A percentile compares a stretch with the other conserved stretches of the same genome.
Conservation (phyloP, 1,140 invertebrate species). For the Anastrepha ludens region DNA sequence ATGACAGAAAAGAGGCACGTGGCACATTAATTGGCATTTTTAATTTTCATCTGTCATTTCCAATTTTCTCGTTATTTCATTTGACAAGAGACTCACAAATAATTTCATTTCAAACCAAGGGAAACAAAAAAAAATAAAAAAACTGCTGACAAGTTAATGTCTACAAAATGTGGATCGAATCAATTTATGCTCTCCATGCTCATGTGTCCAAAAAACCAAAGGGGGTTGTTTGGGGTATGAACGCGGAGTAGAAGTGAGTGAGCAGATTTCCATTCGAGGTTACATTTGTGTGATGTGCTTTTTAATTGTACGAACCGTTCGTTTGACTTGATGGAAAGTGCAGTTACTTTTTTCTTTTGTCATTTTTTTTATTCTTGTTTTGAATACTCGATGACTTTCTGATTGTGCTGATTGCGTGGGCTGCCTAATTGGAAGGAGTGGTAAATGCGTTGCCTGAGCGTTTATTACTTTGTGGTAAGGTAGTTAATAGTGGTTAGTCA, state of each 20-base stretch:
- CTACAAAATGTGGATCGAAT: too few species aligned
- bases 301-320: not conserved
- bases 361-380: not conserved
- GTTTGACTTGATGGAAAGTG: not conserved
- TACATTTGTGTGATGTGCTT: not conserved
- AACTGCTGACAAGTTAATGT: not conserved
- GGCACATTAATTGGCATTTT: not conserved
- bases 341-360: not conserved
- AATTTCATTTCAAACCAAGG: not conserved
- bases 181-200: too few species aligned
- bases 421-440: not conserved
- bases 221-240: too few species aligned
- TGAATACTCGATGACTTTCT: not conserved
- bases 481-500: too few species aligned
- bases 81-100: not conserved
- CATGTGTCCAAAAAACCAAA: too few species aligned
- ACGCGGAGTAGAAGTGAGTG: too few species aligned
- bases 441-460: not conserved
- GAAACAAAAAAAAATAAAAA: not conserved
- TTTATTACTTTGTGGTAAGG: not conserved
- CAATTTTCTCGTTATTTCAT: not conserved
- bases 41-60: conserved; percentile 4
- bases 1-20: not conserved
- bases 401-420: not conserved
- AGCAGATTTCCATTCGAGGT: too few species aligned